phyloP scores from a whole-genome alignment of 2,888 invertebrate genomes.

The Gastrophysa polygoni region DNA sequence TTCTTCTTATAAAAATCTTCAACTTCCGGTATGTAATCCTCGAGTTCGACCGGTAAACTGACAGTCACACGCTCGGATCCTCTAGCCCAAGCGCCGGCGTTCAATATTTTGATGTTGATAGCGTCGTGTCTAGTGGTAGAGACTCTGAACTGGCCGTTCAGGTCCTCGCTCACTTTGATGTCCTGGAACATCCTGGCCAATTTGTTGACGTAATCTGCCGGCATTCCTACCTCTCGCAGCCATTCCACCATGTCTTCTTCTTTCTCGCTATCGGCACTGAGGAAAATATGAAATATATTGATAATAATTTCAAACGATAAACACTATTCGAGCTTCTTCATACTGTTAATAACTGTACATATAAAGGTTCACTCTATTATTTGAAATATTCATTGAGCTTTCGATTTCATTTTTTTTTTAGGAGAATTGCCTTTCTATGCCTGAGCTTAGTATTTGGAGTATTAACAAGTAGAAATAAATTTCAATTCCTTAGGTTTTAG shows the following conservation, averaged over 20 bases:
- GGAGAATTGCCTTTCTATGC: too few species aligned
- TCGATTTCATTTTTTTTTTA: too few species aligned
- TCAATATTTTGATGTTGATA: constrained; percentile 97
- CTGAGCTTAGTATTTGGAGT: too few species aligned
- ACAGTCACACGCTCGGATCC: constrained; percentile 95
- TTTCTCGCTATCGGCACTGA: constrained; percentile 97
- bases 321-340: too few species aligned
- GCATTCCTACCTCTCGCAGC: constrained; percentile 98
- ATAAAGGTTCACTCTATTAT: too few species aligned
- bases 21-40: constrained; percentile 98
- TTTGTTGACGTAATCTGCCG: constrained; percentile 98
- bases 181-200: constrained; percentile 98
- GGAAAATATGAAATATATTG: too few species aligned
- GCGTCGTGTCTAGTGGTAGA: constrained; percentile 83
- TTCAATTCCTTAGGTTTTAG: too few species aligned
- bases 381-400: too few species aligned
- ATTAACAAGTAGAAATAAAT: too few species aligned
- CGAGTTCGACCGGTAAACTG: constrained; percentile 94
- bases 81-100: constrained; percentile 93
- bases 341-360: too few species aligned
- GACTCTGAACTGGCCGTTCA: constrained; percentile 81
- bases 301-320: too few species aligned
- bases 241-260: constrained; percentile 99
- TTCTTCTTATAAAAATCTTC: constrained; percentile 98
- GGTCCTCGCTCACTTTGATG: constrained; percentile 95